A percentile compares a stretch with the other conserved stretches of the same genome.
These are phyloP conservation scores for Monochamus saltuarius DNA, from an alignment of 1,140 invertebrate genomes.

Conservation along the genomic window DNA sequence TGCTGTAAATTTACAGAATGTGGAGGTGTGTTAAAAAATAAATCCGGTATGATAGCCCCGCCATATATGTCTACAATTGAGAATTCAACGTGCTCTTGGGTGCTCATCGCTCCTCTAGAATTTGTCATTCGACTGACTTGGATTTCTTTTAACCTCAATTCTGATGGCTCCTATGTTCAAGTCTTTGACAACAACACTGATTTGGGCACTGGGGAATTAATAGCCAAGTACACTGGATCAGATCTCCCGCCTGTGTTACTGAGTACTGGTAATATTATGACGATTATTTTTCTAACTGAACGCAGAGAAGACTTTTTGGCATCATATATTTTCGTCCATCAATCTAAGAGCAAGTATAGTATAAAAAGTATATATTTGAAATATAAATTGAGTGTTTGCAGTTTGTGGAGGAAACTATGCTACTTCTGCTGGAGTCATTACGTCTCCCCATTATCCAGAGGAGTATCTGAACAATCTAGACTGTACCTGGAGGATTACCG, in stretches of 20 bases:
- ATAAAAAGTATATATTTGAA: background rate
- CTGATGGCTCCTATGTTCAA: conserved; percentile 66
- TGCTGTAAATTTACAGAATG: conserved; percentile 56
- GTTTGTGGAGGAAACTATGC: conserved; percentile 78
- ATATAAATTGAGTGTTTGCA: conserved; percentile 29
- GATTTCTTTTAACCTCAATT: conserved; percentile 70
- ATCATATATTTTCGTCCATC: conserved; percentile 69
- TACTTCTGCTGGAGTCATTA: conserved; percentile 66
- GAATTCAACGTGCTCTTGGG: conserved; percentile 75
- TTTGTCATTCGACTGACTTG: conserved; percentile 74
- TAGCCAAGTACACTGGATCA: conserved; percentile 70
- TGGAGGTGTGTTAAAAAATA: conserved; percentile 66
- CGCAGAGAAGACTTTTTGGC: conserved; percentile 68
- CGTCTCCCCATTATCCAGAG: conserved; percentile 72
- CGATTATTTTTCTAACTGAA: conserved; percentile 63
- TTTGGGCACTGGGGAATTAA: conserved; percentile 26
- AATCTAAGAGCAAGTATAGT: conserved; percentile 53
- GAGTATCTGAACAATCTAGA: conserved; percentile 66
- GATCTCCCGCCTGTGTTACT: conserved; percentile 67
- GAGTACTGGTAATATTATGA: conserved; percentile 66
- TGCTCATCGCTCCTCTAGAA: conserved; percentile 69
- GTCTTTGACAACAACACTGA: conserved; percentile 60
- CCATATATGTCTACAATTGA: conserved; percentile 51
- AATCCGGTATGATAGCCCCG: conserved; percentile 59
- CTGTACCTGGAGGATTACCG: conserved; percentile 76